phyloP scores from a whole-genome alignment of 2,113 vertebrate species.

The Poeciliopsis retropinna region DNA sequence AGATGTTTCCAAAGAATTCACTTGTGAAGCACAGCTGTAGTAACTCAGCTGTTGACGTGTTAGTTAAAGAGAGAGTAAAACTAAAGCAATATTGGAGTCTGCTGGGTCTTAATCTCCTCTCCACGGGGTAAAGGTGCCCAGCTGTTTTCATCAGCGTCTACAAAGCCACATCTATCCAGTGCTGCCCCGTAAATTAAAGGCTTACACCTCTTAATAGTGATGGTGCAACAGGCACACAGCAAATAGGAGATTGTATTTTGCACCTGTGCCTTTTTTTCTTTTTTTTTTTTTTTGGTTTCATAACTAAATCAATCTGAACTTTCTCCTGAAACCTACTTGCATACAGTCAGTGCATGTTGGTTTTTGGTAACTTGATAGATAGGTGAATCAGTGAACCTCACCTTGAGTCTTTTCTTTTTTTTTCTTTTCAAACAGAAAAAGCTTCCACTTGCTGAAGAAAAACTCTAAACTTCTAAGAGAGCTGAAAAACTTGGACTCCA shows the following conservation, averaged over 20 bases:
- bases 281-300: conserved; percentile 8
- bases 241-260: conserved; percentile 55
- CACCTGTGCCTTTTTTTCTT: conserved; percentile 57
- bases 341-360: background rate
- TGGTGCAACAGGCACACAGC: conserved; percentile 48
- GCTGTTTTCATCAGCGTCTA: conserved; percentile 70
- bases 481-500: conserved; percentile 97
- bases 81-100: conserved; percentile 61
- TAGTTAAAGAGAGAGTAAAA: conserved; percentile 45
- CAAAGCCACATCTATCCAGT: conserved; percentile 59
- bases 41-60: conserved; percentile 49
- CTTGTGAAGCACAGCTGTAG: conserved; percentile 19
- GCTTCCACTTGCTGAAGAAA: conserved; percentile 97
- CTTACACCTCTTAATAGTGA: conserved; percentile 76
- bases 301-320: conserved; percentile 31
- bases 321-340: conserved; percentile 4
- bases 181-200: conserved; percentile 73
- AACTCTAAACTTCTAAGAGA: conserved; percentile 97
- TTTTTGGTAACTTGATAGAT: background rate
- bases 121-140: conserved; percentile 69
- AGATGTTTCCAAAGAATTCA: background rate
- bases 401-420: conserved; percentile 7
- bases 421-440: conserved; percentile 84
- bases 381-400: background rate
- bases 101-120: conserved; percentile 74